Conservation (phyloP, 2,888 invertebrate genomes). For the Linyphia triangularis region DNA sequence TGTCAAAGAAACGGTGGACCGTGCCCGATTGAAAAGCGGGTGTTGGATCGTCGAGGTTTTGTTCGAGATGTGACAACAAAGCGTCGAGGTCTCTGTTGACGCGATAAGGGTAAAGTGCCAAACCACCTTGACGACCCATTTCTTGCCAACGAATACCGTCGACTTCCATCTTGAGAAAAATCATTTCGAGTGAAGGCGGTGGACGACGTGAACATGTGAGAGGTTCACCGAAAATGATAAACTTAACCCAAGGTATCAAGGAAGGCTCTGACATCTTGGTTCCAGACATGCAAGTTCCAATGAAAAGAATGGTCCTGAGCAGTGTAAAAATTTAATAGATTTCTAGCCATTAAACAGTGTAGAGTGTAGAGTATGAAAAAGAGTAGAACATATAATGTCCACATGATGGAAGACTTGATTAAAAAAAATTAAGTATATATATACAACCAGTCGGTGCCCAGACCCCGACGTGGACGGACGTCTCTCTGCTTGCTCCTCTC, state of each 20-base stretch:
- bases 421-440: slow-evolving; percentile 1
- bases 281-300: neutral
- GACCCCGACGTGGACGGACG: too few species aligned
- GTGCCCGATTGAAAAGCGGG: neutral
- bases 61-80: neutral
- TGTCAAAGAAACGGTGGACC: neutral
- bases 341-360: neutral
- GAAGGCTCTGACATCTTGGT: slow-evolving; percentile 19
- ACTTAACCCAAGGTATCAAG: neutral
- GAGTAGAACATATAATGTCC: neutral
- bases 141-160: neutral
- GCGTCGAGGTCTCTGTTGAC: neutral
- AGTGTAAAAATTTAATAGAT: neutral
- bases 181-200: neutral
- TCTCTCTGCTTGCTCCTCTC: too few species aligned
- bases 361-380: neutral
- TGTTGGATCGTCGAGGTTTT: neutral
- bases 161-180: neutral
- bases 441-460: too few species aligned
- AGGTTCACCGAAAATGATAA: neutral
- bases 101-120: neutral
- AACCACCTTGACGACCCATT: neutral
- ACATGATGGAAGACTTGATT: neutral
- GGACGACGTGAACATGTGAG: neutral
- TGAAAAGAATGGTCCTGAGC: neutral